Percentiles rank a stretch among this genome's conserved stretches.
Evolutionary conservation across 2,797 vertebrate species (phyloP).

Genomic region (Amazonetta brasiliensis): DNA sequence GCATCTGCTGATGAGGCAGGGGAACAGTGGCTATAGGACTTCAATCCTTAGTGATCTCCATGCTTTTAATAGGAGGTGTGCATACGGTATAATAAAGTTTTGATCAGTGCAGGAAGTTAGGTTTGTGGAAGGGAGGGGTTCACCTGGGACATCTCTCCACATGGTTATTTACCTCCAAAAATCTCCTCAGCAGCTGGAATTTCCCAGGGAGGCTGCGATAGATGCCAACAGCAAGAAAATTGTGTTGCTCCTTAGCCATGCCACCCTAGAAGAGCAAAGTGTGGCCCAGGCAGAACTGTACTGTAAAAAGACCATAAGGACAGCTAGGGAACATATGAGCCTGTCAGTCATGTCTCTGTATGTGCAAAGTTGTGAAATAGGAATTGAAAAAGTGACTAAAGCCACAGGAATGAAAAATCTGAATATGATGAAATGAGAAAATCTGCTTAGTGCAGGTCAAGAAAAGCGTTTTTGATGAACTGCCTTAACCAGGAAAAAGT

Average conservation of each 20-base stretch:
- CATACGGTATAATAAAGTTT: background rate
- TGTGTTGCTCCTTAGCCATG: background rate
- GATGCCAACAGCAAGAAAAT: background rate
- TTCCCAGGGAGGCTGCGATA: background rate
- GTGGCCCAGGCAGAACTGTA: background rate
- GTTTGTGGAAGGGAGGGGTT: background rate
- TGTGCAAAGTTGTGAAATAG: background rate
- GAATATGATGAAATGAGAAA: background rate
- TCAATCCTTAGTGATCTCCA: background rate
- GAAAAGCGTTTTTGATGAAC: background rate
- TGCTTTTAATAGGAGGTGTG: accelerated
- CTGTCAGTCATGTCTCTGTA: background rate
- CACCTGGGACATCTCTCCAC: background rate
- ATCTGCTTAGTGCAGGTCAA: background rate
- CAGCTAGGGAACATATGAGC: background rate
- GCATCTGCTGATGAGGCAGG: background rate
- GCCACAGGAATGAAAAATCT: background rate
- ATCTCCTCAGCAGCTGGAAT: background rate
- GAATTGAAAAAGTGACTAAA: background rate
- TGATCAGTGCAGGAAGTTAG: background rate
- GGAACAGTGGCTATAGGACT: background rate
- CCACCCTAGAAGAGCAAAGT: background rate
- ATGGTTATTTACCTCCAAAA: background rate
- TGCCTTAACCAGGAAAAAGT: background rate
- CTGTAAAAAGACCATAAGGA: background rate